These are phyloP conservation scores for Melanogrammus aeglefinus DNA, from an alignment of 2,797 vertebrate species.

Conservation along the genomic window DNA sequence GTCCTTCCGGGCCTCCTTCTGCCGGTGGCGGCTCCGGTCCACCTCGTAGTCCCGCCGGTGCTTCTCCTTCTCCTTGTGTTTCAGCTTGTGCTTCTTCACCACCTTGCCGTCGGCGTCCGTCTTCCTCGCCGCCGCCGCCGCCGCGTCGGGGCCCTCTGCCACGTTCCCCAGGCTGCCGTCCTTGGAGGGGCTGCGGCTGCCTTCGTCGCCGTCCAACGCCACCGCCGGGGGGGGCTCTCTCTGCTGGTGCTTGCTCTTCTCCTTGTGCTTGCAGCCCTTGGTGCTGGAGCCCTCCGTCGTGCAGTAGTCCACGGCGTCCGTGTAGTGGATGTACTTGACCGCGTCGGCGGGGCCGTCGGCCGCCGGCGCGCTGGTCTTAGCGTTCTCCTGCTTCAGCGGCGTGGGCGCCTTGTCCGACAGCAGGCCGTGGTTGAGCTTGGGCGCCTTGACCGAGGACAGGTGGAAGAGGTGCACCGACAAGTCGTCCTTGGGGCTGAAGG, in stretches of 20 bases:
- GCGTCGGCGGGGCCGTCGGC: conserved; percentile 81
- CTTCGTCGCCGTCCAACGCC: conserved; percentile 78
- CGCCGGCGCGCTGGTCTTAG: conserved; percentile 86
- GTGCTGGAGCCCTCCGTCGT: conserved; percentile 90
- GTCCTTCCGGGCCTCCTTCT: conserved; percentile 85
- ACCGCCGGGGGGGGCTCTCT: conserved; percentile 76
- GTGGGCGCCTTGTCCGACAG: conserved; percentile 88
- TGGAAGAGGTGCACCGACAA: conserved; percentile 94
- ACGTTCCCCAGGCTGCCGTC: conserved; percentile 81
- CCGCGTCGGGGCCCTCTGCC: conserved; percentile 82
- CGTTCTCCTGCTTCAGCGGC: conserved; percentile 92
- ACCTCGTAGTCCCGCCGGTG: conserved; percentile 86
- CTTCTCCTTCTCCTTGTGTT: conserved; percentile 97
- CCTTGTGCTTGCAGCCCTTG: conserved; percentile 94
- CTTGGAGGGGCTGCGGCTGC: conserved; percentile 85
- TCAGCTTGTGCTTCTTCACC: conserved; percentile 95
- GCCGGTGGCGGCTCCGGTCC: conserved; percentile 87
- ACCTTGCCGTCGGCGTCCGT: conserved; percentile 90
- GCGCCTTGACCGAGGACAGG: conserved; percentile 87
- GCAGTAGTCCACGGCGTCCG: conserved; percentile 84
- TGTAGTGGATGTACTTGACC: conserved; percentile 85
- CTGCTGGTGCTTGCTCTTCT: conserved; percentile 94
- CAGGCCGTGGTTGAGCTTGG: conserved; percentile 89
- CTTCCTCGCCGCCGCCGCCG: conserved; percentile 79
- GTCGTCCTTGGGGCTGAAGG: conserved; percentile 94